A percentile compares a stretch with the other conserved stretches of the same genome.
Conservation (phyloP, 2,113 vertebrate genomes). For the Cinclus mexicanus region DNA sequence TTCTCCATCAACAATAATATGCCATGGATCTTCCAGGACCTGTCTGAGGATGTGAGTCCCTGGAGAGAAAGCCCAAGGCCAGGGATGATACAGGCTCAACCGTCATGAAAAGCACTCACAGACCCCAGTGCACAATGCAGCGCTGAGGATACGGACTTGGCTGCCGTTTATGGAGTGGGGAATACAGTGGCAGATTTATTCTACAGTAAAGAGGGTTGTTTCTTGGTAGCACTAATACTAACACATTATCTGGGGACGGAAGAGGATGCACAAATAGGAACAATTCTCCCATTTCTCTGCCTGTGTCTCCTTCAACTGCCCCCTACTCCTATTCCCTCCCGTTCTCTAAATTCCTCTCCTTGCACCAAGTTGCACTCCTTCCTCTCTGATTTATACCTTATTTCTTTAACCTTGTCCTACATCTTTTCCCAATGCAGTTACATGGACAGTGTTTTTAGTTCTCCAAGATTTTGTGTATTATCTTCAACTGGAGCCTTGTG, state of each 20-base stretch:
- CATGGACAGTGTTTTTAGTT: neutral
- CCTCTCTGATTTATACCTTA: neutral
- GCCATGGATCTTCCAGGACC: neutral
- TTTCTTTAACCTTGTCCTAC: neutral
- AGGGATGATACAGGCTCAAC: neutral
- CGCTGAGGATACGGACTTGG: constrained; percentile 37
- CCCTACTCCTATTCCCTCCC: neutral
- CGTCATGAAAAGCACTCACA: constrained; percentile 32
- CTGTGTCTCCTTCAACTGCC: constrained; percentile 1
- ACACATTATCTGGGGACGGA: constrained; percentile 49
- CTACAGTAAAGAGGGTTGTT: constrained; percentile 32
- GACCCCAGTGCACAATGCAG: constrained; percentile 24
- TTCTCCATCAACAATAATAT: neutral
- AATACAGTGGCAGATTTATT: constrained; percentile 68
- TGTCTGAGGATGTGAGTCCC: neutral
- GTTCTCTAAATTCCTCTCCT: neutral
- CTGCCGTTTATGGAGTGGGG: constrained; percentile 28
- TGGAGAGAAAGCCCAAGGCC: neutral
- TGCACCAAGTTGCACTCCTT: neutral
- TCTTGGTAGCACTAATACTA: constrained; percentile 49
- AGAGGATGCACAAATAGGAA: constrained; percentile 41
- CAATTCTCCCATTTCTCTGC: constrained; percentile 47
- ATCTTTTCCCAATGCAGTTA: neutral
- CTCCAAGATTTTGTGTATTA: neutral
- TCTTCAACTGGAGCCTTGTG: neutral